These are phyloP conservation scores for Coelopa pilipes DNA, from an alignment of 2,888 invertebrate species.

Conservation along the genomic window DNA sequence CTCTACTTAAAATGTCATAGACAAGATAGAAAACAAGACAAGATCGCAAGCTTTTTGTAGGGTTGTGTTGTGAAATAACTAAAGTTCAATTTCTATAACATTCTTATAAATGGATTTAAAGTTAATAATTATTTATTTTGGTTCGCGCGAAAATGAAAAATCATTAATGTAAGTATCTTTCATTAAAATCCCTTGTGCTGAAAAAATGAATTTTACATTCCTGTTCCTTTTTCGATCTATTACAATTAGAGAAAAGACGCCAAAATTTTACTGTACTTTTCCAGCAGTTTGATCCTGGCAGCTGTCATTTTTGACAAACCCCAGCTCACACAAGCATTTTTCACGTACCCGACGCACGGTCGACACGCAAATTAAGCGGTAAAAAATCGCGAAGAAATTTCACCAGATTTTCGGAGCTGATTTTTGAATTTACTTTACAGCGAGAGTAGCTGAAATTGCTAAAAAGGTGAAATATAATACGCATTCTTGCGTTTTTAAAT, in stretches of 20 bases:
- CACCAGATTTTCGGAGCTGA: conserved; percentile 19
- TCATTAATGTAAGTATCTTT: too few relatives aligned
- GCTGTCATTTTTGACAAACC: conserved; percentile 40
- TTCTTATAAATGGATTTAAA: too few relatives aligned
- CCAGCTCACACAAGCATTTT: conserved; percentile 40
- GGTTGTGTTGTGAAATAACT: too few relatives aligned
- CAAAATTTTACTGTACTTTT: conserved; percentile 15
- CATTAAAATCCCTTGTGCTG: too few relatives aligned
- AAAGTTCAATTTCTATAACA: too few relatives aligned
- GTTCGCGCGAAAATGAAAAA: too few relatives aligned
- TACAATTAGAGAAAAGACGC: neutral
- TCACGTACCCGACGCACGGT: conserved; percentile 39
- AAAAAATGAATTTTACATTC: too few relatives aligned
- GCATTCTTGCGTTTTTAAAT: neutral
- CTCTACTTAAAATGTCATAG: too few relatives aligned
- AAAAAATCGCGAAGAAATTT: conserved; percentile 32
- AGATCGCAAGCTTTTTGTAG: too few relatives aligned
- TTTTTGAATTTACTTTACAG: neutral
- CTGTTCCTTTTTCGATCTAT: too few relatives aligned
- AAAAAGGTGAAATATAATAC: conserved; percentile 27
- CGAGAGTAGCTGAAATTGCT: neutral
- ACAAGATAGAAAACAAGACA: too few relatives aligned
- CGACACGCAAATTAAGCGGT: conserved; percentile 36
- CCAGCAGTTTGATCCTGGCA: conserved; percentile 35
- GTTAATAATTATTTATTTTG: too few relatives aligned